Base-by-base conservation (phyloP, 2,113 vertebrate genomes). In the Pardalotus punctatus region DNA sequence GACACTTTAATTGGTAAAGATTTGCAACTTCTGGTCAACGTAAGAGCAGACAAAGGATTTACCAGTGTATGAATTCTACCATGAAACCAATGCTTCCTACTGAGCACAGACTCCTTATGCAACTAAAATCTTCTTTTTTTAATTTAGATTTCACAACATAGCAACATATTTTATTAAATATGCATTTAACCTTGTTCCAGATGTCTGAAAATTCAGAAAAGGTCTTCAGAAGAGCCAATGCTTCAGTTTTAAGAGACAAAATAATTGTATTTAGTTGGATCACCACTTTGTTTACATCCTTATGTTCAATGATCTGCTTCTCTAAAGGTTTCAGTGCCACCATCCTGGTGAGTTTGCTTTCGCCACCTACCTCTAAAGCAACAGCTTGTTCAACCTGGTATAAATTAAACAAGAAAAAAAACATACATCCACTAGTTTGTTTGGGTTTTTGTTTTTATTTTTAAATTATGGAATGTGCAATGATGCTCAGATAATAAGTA, bases 301-400 rank as follows among this genome's bases (percentile, higher is more conserved):
- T 99, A 88, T 99, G 98, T 67, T 99, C 98, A 0, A 95, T 91
- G 90, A 99, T 97, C 94, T 98, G 98, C 81, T 97, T 97, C 87
- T 98, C 98, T 93, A 98, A 95, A 43, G 97, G 90, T 61, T 97
- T 98, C 93, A 98, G 95, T 36, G 97, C 61, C 27, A 96, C 72
- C 57, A 96, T 96, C 90, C 98, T 98, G 69, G 97, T 83, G 18
- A 97, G 83, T 71, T 93, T 97, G 64, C 77, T 82, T 22, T 98
- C 98, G 29, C 98, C 98, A 62, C 96, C 98, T 2, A 96, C 82
- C 1, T 98, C 97, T 38, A 95, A 92, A 33, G 96, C 81, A 42
- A 95, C 97, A 89, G 92, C 96, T 95, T 98, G 98, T 91, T 99
- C 98, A 74, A 95, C 83, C 98, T 99, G 95, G 22, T 8, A 45